A percentile compares a stretch with the other conserved stretches of the same genome.
Conservation (phyloP, 1,140 invertebrate genomes). For the Diachasma alloeum region DNA sequence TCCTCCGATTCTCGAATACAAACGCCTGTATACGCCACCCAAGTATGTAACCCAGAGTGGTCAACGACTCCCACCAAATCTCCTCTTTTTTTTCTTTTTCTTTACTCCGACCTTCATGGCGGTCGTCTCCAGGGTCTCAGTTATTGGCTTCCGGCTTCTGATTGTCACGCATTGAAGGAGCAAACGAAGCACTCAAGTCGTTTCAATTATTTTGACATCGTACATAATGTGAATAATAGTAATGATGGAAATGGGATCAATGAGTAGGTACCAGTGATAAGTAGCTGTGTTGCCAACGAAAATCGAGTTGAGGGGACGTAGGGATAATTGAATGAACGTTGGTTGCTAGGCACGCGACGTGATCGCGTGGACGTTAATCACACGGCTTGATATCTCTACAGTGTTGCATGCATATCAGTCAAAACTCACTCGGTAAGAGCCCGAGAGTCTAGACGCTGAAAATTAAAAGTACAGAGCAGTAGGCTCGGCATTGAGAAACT, state of each 20-base stretch:
- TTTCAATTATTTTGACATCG: no score
- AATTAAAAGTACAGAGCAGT: background rate
- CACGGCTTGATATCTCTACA: conserved; percentile 18
- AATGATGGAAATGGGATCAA: background rate
- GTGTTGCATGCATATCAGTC: conserved; percentile 19
- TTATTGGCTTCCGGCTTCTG: conserved; percentile 23
- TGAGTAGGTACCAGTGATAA: background rate
- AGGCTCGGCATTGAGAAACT: background rate
- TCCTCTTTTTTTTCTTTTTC: background rate
- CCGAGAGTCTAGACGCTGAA: background rate
- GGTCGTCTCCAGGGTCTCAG: conserved; percentile 9
- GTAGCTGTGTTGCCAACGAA: background rate
- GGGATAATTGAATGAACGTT: conserved; percentile 29
- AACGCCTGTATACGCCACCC: background rate
- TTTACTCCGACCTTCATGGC: conserved; percentile 25
- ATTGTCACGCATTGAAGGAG: background rate
- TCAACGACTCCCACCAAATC: conserved; percentile 3
- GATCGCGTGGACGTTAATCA: conserved; percentile 27
- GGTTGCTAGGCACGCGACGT: conserved; percentile 30
- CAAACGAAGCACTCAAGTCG: background rate
- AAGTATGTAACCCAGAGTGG: conserved; percentile 3
- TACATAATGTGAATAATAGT: background rate
- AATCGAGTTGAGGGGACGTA: background rate
- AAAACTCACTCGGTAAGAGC: background rate
- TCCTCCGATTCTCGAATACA: background rate